phyloP scores from a whole-genome alignment of 2,797 vertebrate genomes.

The Melopsittacus undulatus region DNA sequence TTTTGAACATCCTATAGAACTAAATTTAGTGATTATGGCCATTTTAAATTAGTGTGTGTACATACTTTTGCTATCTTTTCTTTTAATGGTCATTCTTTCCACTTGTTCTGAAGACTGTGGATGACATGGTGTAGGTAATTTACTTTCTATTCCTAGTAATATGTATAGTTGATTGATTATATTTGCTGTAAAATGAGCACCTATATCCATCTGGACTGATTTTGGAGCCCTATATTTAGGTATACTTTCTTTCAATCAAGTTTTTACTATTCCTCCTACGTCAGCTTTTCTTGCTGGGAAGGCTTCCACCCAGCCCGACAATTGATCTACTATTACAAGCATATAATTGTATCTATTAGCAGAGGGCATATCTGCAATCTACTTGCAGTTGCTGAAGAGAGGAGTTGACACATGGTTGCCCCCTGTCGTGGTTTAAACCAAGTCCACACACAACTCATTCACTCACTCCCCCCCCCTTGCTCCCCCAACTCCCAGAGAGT shows the following conservation, averaged over 20 bases:
- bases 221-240: background rate
- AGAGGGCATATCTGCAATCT: background rate
- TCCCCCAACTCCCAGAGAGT: too few relatives aligned
- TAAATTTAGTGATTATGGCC: background rate
- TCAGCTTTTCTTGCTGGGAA: background rate
- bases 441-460: too few relatives aligned
- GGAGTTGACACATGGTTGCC: background rate
- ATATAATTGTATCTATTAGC: background rate
- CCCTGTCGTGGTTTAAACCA: too few relatives aligned
- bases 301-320: background rate
- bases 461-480: too few relatives aligned
- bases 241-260: background rate
- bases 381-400: background rate
- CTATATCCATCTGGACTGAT: background rate
- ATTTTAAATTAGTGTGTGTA: background rate
- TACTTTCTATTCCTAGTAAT: background rate
- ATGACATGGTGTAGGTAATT: background rate
- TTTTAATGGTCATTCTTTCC: background rate
- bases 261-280: background rate
- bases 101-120: background rate
- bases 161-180: background rate
- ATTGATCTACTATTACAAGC: background rate
- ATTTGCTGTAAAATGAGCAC: background rate
- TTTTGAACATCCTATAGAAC: background rate
- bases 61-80: background rate